Conservation (phyloP, 2,888 invertebrate genomes). For the Andrena praecox region DNA sequence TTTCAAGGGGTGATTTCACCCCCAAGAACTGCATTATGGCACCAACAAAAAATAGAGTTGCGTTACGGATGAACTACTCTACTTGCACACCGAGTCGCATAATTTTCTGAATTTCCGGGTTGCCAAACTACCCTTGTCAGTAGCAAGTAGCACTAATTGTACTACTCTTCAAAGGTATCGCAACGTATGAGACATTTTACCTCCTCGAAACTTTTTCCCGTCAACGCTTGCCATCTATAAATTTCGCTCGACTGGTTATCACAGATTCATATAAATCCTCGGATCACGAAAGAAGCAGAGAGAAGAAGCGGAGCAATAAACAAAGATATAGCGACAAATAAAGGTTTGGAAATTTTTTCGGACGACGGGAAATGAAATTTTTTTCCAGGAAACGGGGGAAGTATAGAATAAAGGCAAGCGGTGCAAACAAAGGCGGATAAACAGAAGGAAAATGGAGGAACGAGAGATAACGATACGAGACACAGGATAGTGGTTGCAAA, state of each 20-base stretch:
- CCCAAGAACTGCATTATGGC: too few relatives aligned
- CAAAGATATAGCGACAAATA: neutral
- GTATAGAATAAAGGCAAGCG: neutral
- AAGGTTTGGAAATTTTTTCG: neutral
- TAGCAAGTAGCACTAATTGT: too few relatives aligned
- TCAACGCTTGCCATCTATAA: neutral
- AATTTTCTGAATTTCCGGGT: too few relatives aligned
- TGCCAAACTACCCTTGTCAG: too few relatives aligned
- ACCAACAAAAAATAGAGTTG: too few relatives aligned
- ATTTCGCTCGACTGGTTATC: neutral
- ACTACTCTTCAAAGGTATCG: too few relatives aligned
- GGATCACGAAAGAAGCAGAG: neutral
- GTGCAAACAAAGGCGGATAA: neutral
- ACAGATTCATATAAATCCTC: neutral
- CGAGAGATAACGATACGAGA: slow-evolving; percentile 4
- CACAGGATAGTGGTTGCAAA: neutral
- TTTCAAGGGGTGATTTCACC: too few relatives aligned
- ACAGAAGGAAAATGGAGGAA: slow-evolving; percentile 4
- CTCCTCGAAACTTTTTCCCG: too few relatives aligned
- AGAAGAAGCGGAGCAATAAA: neutral
- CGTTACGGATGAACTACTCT: too few relatives aligned
- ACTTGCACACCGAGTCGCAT: too few relatives aligned
- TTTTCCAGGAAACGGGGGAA: too few relatives aligned
- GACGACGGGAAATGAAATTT: neutral
- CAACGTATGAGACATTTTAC: too few relatives aligned